Evolutionary conservation across 2,888 invertebrate species (phyloP), one percentile per base, ranked within the genome.

Genomic region (Drosophila kambysellisi): DNA sequence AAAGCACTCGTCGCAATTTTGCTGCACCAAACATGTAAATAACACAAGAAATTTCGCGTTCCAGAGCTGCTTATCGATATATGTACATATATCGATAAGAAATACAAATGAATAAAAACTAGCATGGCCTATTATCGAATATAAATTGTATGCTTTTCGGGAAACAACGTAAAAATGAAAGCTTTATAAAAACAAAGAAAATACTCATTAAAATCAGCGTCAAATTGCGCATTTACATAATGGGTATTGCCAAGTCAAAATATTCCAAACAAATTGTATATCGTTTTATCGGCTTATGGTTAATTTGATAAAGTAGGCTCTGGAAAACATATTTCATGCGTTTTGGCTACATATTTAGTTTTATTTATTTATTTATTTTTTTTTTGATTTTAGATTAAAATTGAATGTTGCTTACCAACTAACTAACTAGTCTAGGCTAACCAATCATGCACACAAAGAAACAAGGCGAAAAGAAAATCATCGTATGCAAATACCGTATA

Each of bases 1-100:
- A 35, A 25, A 57, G 65, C 54, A 60, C 51, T 58, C 78, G 62
- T 73, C 62, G 30, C 60, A 57, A 68, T 64, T 60, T 62, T 43
- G 53, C 53, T 76, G 41, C 20, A 30, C 73, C 54, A 83, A 83
- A 83, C 83, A 83, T 65, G 83, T 83, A 88, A 83, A 88, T 83
- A 83, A 71, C 51, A 87, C 77, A 86, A 71, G 77, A 83, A 86
- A 74, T 88, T 79, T 79, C 68, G 68, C 69, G 66, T 77, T 70
- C 37, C 54, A 59, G 33, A 46, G 57, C 15, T 54, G 64, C 17
- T 57, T 76, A 71, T 81, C 81, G 81, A 81, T 78, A 62, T 20
- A 9, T 53, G 9, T 29, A 54, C 20, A 60, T 63, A 54, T 29
- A 60, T 63, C 78, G 81, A 81, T 81, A 59, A 32, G 0, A 29